phyloP scores from a whole-genome alignment of 2,888 invertebrate species.

The Fragum fragum region DNA sequence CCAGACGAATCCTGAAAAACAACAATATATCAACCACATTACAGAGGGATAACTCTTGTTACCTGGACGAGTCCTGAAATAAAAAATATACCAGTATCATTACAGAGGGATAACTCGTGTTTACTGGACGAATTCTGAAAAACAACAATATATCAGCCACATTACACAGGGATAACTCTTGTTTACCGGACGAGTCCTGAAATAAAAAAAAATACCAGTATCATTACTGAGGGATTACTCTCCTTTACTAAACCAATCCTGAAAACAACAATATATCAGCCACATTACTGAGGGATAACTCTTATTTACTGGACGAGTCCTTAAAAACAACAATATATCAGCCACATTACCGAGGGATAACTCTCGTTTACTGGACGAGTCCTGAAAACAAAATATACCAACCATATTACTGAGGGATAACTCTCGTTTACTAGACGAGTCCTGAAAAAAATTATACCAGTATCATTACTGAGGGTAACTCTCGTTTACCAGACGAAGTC shows the following conservation, averaged over 20 bases:
- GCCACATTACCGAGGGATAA: conserved; percentile 98
- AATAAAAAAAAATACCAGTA: conserved; percentile 89
- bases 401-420: conserved; percentile 98
- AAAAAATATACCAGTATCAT: conserved; percentile 99
- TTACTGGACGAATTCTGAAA: conserved; percentile 86
- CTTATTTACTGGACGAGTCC: conserved; percentile 75
- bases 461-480: conserved; percentile 98
- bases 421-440: conserved; percentile 86
- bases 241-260: conserved; percentile 68
- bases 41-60: conserved; percentile 93
- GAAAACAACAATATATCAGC: conserved; percentile 97
- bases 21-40: conserved; percentile 93
- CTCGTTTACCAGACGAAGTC: conserved; percentile 71
- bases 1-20: conserved; percentile 40
- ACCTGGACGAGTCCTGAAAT: conserved; percentile 53
- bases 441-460: conserved; percentile 88
- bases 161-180: conserved; percentile 95
- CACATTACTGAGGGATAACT: conserved; percentile 97
- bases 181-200: conserved; percentile 66
- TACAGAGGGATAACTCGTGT: conserved; percentile 94
- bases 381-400: conserved; percentile 98
- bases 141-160: conserved; percentile 99
- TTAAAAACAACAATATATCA: no score
- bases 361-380: conserved; percentile 86
- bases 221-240: conserved; percentile 97